These are phyloP conservation scores for Sinocyclocheilus anshuiensis DNA, from an alignment of 2,113 vertebrate species.

Conservation along the genomic window DNA sequence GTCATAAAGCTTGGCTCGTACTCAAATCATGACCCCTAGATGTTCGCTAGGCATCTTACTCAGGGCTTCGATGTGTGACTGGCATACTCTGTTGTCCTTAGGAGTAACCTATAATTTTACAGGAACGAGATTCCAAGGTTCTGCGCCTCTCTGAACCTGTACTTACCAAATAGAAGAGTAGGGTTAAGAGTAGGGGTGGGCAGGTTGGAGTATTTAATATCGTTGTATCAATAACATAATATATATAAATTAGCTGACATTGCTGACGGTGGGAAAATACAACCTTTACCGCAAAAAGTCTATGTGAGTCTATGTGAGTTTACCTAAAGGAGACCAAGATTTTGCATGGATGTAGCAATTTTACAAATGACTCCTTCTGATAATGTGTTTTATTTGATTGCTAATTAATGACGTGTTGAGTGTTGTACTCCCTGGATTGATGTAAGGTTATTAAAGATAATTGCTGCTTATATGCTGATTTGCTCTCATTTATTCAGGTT, in stretches of 20 bases:
- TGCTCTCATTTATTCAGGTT: not conserved
- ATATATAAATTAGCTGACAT: not conserved
- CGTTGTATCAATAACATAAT: too few relatives aligned
- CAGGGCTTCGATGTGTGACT: not conserved
- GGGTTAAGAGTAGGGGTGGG: too few relatives aligned
- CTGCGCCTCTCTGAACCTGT: not conserved
- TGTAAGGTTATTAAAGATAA: constrained; percentile 2
- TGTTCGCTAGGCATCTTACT: not conserved
- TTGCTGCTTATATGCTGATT: not conserved
- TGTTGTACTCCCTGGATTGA: not conserved
- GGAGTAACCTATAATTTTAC: not conserved
- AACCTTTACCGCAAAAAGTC: not conserved
- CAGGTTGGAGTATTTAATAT: too few relatives aligned
- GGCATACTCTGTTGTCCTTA: too few relatives aligned
- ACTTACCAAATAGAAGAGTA: not conserved
- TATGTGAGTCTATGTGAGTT: constrained; percentile 3
- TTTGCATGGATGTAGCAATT: not conserved
- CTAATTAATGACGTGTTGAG: not conserved
- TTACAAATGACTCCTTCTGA: not conserved
- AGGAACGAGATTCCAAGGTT: not conserved
- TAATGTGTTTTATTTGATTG: not conserved
- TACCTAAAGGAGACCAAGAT: not conserved
- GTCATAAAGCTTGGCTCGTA: constrained; percentile 23
- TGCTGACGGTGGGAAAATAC: not conserved
- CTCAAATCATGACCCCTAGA: constrained; percentile 4